Evolutionary conservation across 2,113 vertebrate genomes (phyloP), one percentile per base, ranked within the genome.

Genomic region (Eidolon helvum): DNA sequence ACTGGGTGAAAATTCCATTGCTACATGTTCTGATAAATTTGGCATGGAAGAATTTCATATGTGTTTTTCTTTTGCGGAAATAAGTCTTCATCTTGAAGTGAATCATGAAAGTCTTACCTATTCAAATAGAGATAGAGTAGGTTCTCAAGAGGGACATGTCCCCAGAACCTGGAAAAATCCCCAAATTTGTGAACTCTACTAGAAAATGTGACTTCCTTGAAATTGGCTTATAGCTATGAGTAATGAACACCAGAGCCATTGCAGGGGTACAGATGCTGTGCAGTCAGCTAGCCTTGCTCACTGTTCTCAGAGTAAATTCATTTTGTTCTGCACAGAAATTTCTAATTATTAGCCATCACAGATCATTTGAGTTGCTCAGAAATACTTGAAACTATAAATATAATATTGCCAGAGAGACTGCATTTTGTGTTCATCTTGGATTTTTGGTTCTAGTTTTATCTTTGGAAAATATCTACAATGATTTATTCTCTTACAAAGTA

Each of bases 291-390:
- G 33, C 10, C 43, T 69, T 15, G 59, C 24, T 87, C 22, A 26
- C 65, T 86, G 3, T 57, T 83, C 48, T 82, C 82, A 61, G 74
- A 35, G 65, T 92, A 69, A 83, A 91, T 69, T 89, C 3, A 63
- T 72, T 89, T 68, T 72, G 30, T 74, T 89, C 61, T 86, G 57
- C 24, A 59, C 55, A 82, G 75, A 66, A 84, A 72, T 83, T 84
- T 72, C 90, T 82, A 77, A 85, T 74, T 91, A 84, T 79, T 75
- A 71, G 50, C 38, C 57, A 26, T 87, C 40, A 65, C 10, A 2
- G 57, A 63, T 95, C 63, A 96, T 94, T 95, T 48, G 50, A 92
- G 7, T 63, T 79, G 66, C 69, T 92, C 55, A 78, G 75, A 95
- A 96, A 90, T 66, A 61, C 38, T 80, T 94, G 63, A 71, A 95